Evolutionary conservation across 2,888 invertebrate species (phyloP).

Genomic region (Maniola hyperantus): DNA sequence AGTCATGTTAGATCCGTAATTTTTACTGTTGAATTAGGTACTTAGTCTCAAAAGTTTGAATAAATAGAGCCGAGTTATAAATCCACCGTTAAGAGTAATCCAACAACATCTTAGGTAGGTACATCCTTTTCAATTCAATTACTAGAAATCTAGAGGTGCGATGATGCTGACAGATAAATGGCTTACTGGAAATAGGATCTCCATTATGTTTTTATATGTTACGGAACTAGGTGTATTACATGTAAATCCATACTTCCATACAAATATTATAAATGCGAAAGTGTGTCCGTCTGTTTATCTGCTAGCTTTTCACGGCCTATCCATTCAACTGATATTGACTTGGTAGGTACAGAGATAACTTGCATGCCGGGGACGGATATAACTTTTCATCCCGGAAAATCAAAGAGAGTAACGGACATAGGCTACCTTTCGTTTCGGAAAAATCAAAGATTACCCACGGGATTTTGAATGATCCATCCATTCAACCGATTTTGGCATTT

Average conservation of each 20-base stretch:
- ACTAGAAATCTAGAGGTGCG: background rate
- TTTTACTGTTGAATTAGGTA: background rate
- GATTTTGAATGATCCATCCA: too few species aligned
- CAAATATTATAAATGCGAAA: background rate
- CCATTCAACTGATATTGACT: too few species aligned
- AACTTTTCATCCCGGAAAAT: too few species aligned
- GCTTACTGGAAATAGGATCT: background rate
- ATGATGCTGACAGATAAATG: conserved; percentile 12
- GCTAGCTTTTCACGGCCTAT: too few species aligned
- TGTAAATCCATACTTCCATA: background rate
- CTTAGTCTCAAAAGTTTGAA: background rate
- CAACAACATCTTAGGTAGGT: background rate
- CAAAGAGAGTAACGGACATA: too few species aligned
- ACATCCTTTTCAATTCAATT: background rate
- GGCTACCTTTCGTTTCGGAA: too few species aligned
- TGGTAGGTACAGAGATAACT: too few species aligned
- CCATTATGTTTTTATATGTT: background rate
- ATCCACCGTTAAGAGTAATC: background rate
- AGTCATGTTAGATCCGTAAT: background rate
- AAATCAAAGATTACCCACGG: too few species aligned
- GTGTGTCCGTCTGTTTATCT: too few species aligned
- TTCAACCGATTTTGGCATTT: too few species aligned
- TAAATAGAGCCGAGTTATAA: background rate
- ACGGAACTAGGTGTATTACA: background rate
- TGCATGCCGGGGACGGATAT: too few species aligned